Conservation (phyloP, 2,888 invertebrate genomes). For the Pantelozetes paolii region DNA sequence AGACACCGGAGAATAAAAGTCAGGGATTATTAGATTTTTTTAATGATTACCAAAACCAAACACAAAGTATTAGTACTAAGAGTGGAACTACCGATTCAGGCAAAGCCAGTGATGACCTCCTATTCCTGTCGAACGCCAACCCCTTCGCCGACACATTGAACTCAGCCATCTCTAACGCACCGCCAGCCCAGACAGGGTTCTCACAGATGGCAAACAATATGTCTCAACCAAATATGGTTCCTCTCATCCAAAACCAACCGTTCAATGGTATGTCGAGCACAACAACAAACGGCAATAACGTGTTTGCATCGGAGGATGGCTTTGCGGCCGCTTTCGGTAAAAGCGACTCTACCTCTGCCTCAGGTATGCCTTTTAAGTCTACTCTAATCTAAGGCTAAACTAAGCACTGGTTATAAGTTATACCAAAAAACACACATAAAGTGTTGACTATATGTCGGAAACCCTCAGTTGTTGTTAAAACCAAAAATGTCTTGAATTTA, state of each 20-base stretch:
- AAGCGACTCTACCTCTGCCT: background rate
- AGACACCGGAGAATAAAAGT: background rate
- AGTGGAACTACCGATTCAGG: constrained; percentile 48
- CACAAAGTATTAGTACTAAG: background rate
- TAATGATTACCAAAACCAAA: background rate
- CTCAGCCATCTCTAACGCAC: constrained; percentile 49
- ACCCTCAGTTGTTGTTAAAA: constrained; percentile 2
- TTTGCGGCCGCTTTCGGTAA: constrained; percentile 41
- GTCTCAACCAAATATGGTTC: constrained; percentile 6
- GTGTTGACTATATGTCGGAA: background rate
- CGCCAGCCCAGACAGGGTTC: constrained; percentile 45
- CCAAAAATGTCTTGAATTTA: background rate
- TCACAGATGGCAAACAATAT: constrained; percentile 60
- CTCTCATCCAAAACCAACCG: background rate
- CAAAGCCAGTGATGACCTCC: constrained; percentile 80
- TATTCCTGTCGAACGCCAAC: constrained; percentile 56
- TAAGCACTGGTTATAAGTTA: background rate
- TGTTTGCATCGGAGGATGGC: constrained; percentile 40
- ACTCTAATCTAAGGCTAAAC: too few relatives aligned
- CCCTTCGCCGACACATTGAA: constrained; percentile 66
- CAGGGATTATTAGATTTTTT: constrained; percentile 24
- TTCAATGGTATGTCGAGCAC: constrained; percentile 57
- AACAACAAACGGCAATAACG: constrained; percentile 52
- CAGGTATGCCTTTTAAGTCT: constrained; percentile 15
- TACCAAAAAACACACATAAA: background rate